phyloP scores from a whole-genome alignment of 2,888 invertebrate genomes.

The Rhimphoctona megacephalus region DNA sequence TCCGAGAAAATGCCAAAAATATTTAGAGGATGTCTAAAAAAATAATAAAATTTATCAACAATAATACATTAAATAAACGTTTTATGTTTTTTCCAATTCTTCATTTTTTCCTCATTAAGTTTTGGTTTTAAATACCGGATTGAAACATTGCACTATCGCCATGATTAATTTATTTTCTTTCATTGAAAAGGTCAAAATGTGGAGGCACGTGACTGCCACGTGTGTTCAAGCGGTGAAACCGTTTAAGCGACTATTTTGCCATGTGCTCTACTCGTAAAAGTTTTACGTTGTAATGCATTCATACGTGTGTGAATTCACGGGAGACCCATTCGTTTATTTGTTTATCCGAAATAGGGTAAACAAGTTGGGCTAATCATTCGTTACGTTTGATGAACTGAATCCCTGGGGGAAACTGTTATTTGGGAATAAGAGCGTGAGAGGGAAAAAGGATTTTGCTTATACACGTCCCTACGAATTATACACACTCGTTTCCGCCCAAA shows the following conservation, averaged over 20 bases:
- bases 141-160: not conserved
- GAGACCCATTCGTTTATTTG: conserved; percentile 62
- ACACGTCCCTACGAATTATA: conserved; percentile 25
- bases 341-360: conserved; percentile 63
- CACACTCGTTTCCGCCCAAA: conserved; percentile 37
- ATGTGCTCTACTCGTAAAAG: conserved; percentile 31
- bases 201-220: conserved; percentile 56
- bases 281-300: conserved; percentile 27
- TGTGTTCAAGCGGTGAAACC: conserved; percentile 46
- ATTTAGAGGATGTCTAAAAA: conserved; percentile 8
- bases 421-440: conserved; percentile 3
- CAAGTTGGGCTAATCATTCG: conserved; percentile 62
- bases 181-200: not conserved
- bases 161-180: not conserved
- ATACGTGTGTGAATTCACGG: conserved; percentile 25
- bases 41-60: not conserved
- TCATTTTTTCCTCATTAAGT: too few relatives aligned
- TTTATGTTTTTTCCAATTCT: too few relatives aligned
- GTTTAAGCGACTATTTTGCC: conserved; percentile 27
- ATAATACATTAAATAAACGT: too few relatives aligned
- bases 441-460: conserved; percentile 29
- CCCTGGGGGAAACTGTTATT: conserved; percentile 10
- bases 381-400: conserved; percentile 29
- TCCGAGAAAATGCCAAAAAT: conserved; percentile 33
- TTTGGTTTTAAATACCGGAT: too few relatives aligned